These are phyloP conservation scores for Dioctria rufipes DNA, from an alignment of 2,888 invertebrate genomes.

Conservation along the genomic window DNA sequence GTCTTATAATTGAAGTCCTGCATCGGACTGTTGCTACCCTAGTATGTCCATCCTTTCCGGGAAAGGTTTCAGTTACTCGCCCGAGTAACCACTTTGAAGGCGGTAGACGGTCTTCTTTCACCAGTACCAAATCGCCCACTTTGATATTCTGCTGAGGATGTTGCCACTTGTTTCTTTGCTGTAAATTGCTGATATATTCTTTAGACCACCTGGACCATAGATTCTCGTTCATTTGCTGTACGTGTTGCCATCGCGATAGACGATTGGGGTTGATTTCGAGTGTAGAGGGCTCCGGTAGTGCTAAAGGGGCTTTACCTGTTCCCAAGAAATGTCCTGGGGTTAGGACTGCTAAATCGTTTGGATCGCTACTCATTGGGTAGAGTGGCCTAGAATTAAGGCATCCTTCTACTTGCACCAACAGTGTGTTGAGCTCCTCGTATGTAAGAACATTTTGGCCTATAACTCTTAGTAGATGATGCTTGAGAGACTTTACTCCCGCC, in stretches of 20 bases:
- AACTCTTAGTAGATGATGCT: too few species aligned
- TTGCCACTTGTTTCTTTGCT: neutral
- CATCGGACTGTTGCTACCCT: too few species aligned
- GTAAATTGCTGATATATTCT: neutral
- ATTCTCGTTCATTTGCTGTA: too few species aligned
- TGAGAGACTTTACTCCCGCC: slow-evolving; percentile 2
- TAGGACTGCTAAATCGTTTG: neutral
- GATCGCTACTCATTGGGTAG: neutral
- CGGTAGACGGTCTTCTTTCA: neutral
- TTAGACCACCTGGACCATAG: neutral
- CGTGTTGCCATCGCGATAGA: neutral
- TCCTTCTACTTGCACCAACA: slow-evolving; percentile 54
- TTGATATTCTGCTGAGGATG: neutral
- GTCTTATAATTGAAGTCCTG: too few species aligned
- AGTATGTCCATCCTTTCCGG: too few species aligned
- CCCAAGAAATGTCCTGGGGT: neutral
- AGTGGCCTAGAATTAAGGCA: too few species aligned
- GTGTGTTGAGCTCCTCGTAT: slow-evolving; percentile 54
- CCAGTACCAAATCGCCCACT: neutral
- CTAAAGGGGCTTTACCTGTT: too few species aligned
- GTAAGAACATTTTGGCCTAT: too few species aligned
- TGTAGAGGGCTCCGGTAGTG: neutral
- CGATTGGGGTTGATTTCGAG: neutral
- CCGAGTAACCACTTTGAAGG: neutral
- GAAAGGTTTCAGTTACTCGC: too few species aligned